Evolutionary conservation across 2,113 vertebrate genomes (phyloP).

Genomic region (Lycaon pictus): DNA sequence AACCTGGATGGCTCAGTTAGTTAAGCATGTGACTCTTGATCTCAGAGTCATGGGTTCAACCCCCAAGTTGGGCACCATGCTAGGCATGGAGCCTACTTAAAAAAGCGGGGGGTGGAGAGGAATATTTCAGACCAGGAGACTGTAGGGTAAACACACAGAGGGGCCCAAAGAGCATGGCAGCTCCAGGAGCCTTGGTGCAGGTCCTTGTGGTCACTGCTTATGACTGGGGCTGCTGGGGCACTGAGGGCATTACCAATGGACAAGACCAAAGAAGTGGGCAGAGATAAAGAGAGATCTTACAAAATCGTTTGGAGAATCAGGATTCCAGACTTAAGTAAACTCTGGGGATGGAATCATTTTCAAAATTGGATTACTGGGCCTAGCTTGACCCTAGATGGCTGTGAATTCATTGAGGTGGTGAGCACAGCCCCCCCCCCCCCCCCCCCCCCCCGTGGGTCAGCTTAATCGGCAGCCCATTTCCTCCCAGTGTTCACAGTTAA

Average conservation of each 20-base stretch:
- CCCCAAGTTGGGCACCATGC: neutral
- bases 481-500: neutral
- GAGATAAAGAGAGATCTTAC: neutral
- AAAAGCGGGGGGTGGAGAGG: neutral
- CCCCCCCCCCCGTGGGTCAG: neutral
- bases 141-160: neutral
- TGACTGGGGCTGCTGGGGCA: neutral
- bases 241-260: neutral
- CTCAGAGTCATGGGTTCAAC: neutral
- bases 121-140: neutral
- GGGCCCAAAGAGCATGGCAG: accelerated
- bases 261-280: neutral
- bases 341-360: neutral
- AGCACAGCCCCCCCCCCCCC: accelerated
- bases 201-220: neutral
- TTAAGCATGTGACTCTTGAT: neutral
- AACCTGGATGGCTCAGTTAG: neutral
- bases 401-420: neutral
- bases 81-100: neutral
- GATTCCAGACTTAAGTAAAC: neutral
- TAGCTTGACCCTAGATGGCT: neutral
- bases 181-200: neutral
- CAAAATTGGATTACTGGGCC: neutral
- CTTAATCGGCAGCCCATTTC: neutral
- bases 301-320: neutral